Evolutionary conservation across 2,797 vertebrate species (phyloP), one percentile per base, ranked within the genome.

Genomic region (Crypturellus tataupa): DNA sequence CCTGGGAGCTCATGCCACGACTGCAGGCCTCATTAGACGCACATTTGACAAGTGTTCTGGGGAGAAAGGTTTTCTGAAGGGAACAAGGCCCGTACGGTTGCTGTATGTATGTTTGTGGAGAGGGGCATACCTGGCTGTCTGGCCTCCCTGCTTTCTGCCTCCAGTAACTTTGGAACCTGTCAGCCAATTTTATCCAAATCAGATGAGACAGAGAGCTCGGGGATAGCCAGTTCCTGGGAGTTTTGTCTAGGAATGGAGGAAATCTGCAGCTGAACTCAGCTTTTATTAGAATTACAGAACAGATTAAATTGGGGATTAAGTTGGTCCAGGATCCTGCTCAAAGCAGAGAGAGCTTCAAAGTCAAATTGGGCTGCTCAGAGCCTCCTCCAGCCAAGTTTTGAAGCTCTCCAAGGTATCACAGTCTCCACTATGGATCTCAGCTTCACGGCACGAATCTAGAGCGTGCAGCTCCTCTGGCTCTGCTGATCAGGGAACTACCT

Each of bases 41-140:
- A 81, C 94, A 85, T 80, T 92, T 93, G 89, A 95, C 89, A 87
- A 80, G 87, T 94, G 93, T 95, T 83, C 63, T 79, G 67, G 49
- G 53, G 80, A 80, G 49, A 85, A 87, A 87, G 62, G 35, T 77
- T 96, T 87, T 62, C 59, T 85, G 95, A 87, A 72, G 55, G 76
- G 84, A 94, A 78, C 73, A 84, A 91, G 46, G 80, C 49, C 86
- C 56, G 62, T 44, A 63, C 63, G 87, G 67, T 85, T 94, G 58
- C 84, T 39, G n/a, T 76, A 0, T 44, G 37, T 56, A 24, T 81
- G 29, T n/a, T 19, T n/a, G 39, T 21, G 44, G 21, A 37, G 68
- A 83, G 77, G 53, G 77, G 85, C 6, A 25, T 62, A 42, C 39
- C 87, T 70, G 10, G 55, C 68, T 60, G 18, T 67, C 70, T 76